Base-by-base conservation (phyloP, 2,888 invertebrate species). In the Cerastis leucographa region DNA sequence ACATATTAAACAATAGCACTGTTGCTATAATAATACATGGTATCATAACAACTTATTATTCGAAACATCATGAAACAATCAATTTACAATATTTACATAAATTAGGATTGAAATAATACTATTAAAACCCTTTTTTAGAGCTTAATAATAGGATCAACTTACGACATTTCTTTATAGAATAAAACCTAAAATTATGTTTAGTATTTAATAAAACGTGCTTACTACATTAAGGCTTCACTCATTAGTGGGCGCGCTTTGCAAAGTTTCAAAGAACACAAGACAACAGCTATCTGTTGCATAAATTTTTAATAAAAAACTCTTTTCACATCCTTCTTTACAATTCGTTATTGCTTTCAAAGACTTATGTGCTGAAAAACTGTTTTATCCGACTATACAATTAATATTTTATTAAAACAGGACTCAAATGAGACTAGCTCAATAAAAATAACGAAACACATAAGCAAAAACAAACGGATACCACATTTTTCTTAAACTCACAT, bases 61-160 rank as follows among this genome's bases (percentile, higher is more conserved):
- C 65, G 42, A 62, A 80, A 61, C 62, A 72, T 66, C 76, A 83
- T 75, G 35, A 62, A 40, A 44, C 44, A n/a, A 69, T 65, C 40
- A 77, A 84, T 87, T 74, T 86, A 87, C 88, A 87, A 68, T 87
- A 86, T 87, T 78, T 88, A 88, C 87, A 86, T 35, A 65, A 78
- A 76, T 42, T 65, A 35, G 70, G 61, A 54, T 49, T 49, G 2
- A 66, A 83, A 46, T 65, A 35, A 61, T 56, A 56, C 19, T 2
- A 44, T 71, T 51, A 56, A 40, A 59, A 72, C 44, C 66, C 61
- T 29, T 71, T n/a, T 49, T 67, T 74, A 12, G 75, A 71, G 54
- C 61, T 54, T 17, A 54, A 51, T 49, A 46, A 35, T 29, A 54
- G 25, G 46, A 35, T 71, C 61, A 44, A 68, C 64, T 42, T 64